phyloP scores from a whole-genome alignment of 2,797 vertebrate species.

The Helarctos malayanus region DNA sequence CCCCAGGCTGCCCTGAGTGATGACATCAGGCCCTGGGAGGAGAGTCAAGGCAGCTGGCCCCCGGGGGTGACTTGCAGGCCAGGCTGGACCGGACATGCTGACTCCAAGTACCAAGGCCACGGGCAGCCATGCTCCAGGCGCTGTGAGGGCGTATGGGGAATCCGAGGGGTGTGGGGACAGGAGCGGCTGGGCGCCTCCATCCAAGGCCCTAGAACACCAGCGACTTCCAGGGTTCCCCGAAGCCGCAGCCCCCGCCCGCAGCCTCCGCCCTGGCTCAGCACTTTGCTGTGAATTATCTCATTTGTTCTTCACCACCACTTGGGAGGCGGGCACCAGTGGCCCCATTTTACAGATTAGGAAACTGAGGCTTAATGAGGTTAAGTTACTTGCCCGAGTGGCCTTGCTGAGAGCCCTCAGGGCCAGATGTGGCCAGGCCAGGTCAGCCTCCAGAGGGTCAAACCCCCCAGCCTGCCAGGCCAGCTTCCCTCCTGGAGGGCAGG shows the following conservation, averaged over 20 bases:
- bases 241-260: background rate
- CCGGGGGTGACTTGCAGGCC: background rate
- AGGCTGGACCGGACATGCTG: background rate
- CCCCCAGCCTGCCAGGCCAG: background rate
- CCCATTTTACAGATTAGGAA: background rate
- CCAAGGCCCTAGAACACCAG: conserved; percentile 77
- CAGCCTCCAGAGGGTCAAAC: background rate
- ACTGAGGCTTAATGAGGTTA: background rate
- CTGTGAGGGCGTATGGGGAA: background rate
- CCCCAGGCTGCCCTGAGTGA: background rate
- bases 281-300: accelerated
- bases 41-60: background rate
- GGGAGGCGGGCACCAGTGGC: background rate
- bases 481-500: background rate
- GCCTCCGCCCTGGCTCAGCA: background rate
- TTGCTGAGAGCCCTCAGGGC: background rate
- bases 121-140: background rate
- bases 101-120: background rate
- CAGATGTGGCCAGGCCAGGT: background rate
- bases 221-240: background rate
- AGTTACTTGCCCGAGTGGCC: background rate
- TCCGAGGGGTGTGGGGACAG: conserved; percentile 58
- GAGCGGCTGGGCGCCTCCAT: background rate
- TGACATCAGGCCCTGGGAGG: conserved; percentile 34
- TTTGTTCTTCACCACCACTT: background rate